A percentile compares a stretch with the other conserved stretches of the same genome.
phyloP scores from a whole-genome alignment of 2,113 vertebrate genomes.

The Hydropotes inermis region DNA sequence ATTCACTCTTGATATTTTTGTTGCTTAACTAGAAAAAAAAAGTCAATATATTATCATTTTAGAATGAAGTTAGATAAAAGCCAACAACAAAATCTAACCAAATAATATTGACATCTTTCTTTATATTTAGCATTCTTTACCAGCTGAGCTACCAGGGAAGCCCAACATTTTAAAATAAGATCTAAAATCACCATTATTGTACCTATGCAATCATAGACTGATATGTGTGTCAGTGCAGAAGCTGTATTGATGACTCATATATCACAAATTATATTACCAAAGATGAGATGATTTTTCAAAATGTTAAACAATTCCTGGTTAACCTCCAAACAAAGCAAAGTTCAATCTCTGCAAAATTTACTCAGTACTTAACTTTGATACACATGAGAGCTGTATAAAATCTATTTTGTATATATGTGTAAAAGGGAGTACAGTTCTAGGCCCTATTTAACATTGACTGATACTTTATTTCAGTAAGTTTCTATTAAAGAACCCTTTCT shows the following conservation, averaged over 20 bases:
- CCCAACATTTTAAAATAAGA: not conserved
- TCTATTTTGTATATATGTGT: not conserved
- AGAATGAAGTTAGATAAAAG: not conserved
- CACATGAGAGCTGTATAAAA: not conserved
- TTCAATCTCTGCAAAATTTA: not conserved
- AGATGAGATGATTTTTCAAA: not conserved
- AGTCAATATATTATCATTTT: not conserved
- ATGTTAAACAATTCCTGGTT: not conserved
- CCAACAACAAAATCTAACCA: not conserved
- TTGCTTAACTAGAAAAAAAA: not conserved
- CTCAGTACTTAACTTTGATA: not conserved
- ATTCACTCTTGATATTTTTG: not conserved
- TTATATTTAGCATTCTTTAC: not conserved
- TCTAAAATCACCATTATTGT: not conserved
- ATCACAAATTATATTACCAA: not conserved
- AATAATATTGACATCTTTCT: not conserved
- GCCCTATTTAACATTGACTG: not conserved
- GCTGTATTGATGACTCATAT: not conserved
- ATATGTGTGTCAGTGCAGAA: not conserved
- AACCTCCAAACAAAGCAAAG: not conserved
- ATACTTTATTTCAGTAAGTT: not conserved
- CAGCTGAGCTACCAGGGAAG: not conserved
- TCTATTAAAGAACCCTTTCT: not conserved
- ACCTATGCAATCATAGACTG: not conserved
- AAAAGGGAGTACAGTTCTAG: not conserved